Evolutionary conservation across 2,113 vertebrate species (phyloP), one percentile per base, ranked within the genome.

Genomic region (Cygnus atratus): DNA sequence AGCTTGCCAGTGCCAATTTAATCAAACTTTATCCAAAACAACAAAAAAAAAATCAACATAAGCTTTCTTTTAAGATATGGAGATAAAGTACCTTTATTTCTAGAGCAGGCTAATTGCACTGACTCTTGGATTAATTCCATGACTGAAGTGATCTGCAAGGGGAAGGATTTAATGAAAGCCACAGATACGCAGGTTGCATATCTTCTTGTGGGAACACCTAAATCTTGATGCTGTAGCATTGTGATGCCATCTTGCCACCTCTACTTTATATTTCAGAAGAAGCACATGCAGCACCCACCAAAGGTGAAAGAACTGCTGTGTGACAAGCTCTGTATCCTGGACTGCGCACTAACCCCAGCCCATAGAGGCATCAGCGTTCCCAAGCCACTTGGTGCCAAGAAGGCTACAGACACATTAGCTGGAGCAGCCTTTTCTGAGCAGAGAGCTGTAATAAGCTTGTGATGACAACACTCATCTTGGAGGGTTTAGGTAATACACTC

Each of bases 341-440:
- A 9, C 41, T 75, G 15, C 66, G 13, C 57, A 39, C 50, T 54
- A 33, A 14, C 26, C 24, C 54, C 52, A 72, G 4, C 61, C 46
- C n/a, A 2, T 1, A 13, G 65, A 6, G 48, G 48, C 63, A 73
- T 5, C 55, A 82, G 31, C 0, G 0, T 16, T 75, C n/a, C 37
- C 25, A 28, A 37, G 37, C 52, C 52, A 26, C 66, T 82, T 1
- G 0, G 6, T 58, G 31, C 1, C 0, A 3, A 79, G 41, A 31
- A 33, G 24, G 21, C 4, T 43, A 48, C 21, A 25, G 52, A 3
- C 18, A 24, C 26, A 9, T 58, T 16, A 25, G 28, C 21, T 59
- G 43, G 25, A 13, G 8, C 19, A 63, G 31, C 20, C 11, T 84
- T 63, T 84, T 87, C 57, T 68, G 18, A 39, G 52, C 59, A 43